Percentiles rank a stretch among this genome's conserved stretches.
phyloP scores from a whole-genome alignment of 2,113 vertebrate genomes.

The Alligator sinensis region DNA sequence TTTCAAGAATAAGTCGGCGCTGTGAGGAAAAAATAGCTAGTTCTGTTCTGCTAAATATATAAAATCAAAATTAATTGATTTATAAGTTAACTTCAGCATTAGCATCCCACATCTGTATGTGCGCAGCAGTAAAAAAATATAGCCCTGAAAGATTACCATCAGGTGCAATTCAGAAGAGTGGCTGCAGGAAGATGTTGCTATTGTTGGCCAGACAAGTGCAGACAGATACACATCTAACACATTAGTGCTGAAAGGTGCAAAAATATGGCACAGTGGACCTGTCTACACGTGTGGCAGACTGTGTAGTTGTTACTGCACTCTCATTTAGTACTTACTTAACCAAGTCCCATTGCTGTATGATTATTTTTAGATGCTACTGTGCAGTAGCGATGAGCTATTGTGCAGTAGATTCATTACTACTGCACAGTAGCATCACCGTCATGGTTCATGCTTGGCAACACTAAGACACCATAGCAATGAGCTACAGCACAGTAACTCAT shows the following conservation, averaged over 20 bases:
- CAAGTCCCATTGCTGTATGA: no score
- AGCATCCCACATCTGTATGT: neutral
- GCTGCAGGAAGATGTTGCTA: neutral
- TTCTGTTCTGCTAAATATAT: neutral
- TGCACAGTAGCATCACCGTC: no score
- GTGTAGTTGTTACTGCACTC: no score
- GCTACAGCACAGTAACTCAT: no score
- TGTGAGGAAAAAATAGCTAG: accelerated
- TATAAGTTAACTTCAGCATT: neutral
- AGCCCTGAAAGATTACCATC: neutral
- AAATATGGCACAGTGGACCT: neutral
- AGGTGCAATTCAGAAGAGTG: neutral
- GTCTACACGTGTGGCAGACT: no score
- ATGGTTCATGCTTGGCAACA: no score
- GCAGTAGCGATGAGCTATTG: no score
- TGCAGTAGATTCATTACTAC: no score
- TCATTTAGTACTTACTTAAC: no score
- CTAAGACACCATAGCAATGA: no score
- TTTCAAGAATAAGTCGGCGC: neutral
- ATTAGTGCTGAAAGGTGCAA: accelerated
- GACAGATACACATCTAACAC: neutral
- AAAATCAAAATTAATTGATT: neutral
- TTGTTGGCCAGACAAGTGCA: accelerated
- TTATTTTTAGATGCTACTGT: no score
- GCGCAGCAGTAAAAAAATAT: neutral